Conservation (phyloP, 1,140 invertebrate genomes). For the Dreissena polymorpha region DNA sequence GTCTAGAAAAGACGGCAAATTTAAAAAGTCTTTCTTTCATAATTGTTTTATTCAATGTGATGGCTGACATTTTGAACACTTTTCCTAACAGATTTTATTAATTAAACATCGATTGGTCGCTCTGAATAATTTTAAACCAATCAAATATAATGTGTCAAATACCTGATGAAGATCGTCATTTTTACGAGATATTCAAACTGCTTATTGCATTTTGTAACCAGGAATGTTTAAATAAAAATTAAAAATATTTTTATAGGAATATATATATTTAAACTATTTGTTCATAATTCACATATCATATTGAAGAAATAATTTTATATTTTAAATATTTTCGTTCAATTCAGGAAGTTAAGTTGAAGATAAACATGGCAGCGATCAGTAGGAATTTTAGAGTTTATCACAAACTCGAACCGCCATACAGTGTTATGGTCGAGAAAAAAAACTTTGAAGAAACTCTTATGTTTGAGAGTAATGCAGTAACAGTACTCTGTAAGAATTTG, state of each 20-base stretch:
- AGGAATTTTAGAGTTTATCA: constrained; percentile 94
- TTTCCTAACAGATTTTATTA: neutral
- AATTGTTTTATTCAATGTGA: neutral
- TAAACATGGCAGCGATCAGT: constrained; percentile 87
- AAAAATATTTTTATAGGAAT: too few relatives aligned
- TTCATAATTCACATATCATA: too few relatives aligned
- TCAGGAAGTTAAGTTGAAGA: constrained; percentile 16
- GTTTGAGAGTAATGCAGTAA: constrained; percentile 94
- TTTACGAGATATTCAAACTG: neutral
- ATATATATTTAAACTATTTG: too few relatives aligned
- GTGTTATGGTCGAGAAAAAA: constrained; percentile 92
- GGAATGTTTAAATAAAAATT: too few relatives aligned
- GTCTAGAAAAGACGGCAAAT: constrained; percentile 31
- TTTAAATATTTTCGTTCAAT: constrained; percentile 29
- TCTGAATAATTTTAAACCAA: neutral
- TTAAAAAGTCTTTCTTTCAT: constrained; percentile 18
- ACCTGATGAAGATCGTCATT: neutral
- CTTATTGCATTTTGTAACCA: too few relatives aligned
- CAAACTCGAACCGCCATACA: constrained; percentile 90
- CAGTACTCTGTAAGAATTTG: constrained; percentile 86
- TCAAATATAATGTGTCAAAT: neutral
- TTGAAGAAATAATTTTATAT: too few relatives aligned
- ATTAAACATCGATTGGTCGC: constrained; percentile 6
- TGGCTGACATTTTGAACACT: constrained; percentile 26
- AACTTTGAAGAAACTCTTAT: constrained; percentile 91